phyloP scores from a whole-genome alignment of 1,140 invertebrate species.

The Nautilus pompilius region DNA sequence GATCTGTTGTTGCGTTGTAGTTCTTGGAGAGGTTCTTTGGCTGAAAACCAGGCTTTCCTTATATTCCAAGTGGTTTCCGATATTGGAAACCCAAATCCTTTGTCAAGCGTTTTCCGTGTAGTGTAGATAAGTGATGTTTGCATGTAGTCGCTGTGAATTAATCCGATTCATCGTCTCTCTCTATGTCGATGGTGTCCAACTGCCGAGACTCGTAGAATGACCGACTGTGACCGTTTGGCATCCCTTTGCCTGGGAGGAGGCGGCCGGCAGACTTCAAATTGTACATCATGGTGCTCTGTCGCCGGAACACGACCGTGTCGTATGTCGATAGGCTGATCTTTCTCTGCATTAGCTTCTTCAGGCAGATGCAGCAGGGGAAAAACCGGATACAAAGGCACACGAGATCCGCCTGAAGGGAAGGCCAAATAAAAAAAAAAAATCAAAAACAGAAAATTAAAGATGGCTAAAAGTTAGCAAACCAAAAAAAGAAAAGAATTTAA shows the following conservation, averaged over 20 bases:
- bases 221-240: neutral
- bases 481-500: neutral
- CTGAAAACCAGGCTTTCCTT: too few species aligned
- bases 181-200: neutral
- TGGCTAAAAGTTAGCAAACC: neutral
- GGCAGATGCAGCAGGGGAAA: constrained; percentile 22
- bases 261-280: neutral
- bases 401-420: constrained; percentile 18
- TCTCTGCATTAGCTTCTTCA: constrained; percentile 19
- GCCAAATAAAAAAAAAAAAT: neutral
- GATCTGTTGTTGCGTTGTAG: too few species aligned
- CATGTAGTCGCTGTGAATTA: too few species aligned
- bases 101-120: too few species aligned
- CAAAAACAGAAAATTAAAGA: neutral
- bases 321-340: constrained; percentile 21
- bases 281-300: constrained; percentile 14
- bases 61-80: too few species aligned
- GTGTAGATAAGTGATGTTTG: too few species aligned
- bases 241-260: neutral
- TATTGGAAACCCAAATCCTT: too few species aligned
- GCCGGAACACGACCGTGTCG: constrained; percentile 16
- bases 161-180: too few species aligned
- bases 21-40: too few species aligned
- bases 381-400: constrained; percentile 16
- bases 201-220: neutral